These are phyloP conservation scores for Sphaerodactylus townsendi DNA, from an alignment of 2,113 vertebrate genomes.

Conservation along the genomic window DNA sequence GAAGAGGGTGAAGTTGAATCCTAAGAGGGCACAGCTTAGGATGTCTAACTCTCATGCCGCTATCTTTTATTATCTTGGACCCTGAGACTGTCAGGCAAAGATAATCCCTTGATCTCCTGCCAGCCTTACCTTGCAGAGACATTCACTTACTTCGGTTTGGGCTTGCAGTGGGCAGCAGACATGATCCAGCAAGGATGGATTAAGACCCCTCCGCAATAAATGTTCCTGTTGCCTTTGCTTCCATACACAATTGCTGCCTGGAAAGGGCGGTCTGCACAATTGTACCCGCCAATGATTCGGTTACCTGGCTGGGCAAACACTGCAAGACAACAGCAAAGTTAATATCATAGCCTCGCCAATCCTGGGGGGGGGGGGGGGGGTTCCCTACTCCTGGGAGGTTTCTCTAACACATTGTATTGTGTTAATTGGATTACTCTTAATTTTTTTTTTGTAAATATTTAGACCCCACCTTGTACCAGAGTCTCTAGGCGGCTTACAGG, in stretches of 20 bases:
- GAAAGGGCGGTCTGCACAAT: neutral
- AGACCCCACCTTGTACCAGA: no score
- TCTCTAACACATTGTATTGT: no score
- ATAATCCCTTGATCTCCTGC: neutral
- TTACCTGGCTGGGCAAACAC: neutral
- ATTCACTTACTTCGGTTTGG: neutral
- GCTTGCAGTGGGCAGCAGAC: slow-evolving; percentile 11
- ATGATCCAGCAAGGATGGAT: slow-evolving; percentile 2
- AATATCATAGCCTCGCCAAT: neutral
- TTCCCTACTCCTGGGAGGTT: neutral
- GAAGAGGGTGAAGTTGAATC: no score
- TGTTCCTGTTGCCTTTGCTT: neutral
- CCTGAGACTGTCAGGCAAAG: neutral
- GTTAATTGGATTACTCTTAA: no score
- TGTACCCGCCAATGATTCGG: slow-evolving; percentile 1
- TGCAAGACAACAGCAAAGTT: neutral
- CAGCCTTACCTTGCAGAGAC: neutral
- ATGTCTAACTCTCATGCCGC: no score
- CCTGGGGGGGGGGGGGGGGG: no score
- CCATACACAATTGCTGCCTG: slow-evolving; percentile 24
- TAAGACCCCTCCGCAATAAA: slow-evolving; percentile 19
- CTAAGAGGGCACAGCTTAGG: no score
- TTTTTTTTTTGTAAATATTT: no score
- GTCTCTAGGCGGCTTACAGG: no score
- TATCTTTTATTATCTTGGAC: neutral